Percentiles rank a stretch among this genome's conserved stretches.
Conservation (phyloP, 2,797 vertebrate genomes). For the Hirundo rustica region DNA sequence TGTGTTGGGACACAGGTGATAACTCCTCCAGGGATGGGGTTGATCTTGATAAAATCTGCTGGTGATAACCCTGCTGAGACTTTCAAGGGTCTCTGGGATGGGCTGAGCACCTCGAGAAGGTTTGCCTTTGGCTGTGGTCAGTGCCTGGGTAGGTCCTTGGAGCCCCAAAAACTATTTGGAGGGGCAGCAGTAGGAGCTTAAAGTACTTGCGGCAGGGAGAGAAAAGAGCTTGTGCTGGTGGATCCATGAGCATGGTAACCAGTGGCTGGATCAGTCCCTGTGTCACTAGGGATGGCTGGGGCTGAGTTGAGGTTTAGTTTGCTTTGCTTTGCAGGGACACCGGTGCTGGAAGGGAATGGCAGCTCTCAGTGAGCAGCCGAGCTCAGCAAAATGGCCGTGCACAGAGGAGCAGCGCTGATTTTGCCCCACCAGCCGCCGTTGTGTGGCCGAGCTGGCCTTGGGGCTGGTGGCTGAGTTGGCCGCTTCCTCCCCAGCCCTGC, state of each 20-base stretch:
- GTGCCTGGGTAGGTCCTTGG: not conserved
- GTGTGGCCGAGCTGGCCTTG: not conserved
- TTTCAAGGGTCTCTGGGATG: not conserved
- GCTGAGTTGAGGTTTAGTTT: not conserved
- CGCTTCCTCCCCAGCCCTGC: not conserved
- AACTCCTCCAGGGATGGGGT: not conserved
- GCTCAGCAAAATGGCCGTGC: constrained; percentile 44
- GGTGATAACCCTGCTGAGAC: not conserved
- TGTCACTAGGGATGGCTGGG: not conserved
- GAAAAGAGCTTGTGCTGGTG: not conserved
- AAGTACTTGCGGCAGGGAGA: not conserved
- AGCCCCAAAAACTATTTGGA: not conserved
- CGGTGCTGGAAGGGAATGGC: not conserved
- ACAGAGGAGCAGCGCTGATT: not conserved
- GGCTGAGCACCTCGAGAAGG: not conserved
- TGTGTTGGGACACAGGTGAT: rapidly evolving
- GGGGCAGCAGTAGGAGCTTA: not conserved
- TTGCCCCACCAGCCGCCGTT: not conserved
- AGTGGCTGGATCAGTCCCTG: not conserved
- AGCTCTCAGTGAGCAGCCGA: not conserved
- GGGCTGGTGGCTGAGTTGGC: not conserved
- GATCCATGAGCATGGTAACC: rapidly evolving
- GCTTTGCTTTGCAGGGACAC: not conserved
- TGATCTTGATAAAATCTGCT: not conserved
- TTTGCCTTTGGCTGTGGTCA: not conserved